Evolutionary conservation across 2,113 vertebrate species (phyloP), one percentile per base, ranked within the genome.

Genomic region (Siniperca knerii): DNA sequence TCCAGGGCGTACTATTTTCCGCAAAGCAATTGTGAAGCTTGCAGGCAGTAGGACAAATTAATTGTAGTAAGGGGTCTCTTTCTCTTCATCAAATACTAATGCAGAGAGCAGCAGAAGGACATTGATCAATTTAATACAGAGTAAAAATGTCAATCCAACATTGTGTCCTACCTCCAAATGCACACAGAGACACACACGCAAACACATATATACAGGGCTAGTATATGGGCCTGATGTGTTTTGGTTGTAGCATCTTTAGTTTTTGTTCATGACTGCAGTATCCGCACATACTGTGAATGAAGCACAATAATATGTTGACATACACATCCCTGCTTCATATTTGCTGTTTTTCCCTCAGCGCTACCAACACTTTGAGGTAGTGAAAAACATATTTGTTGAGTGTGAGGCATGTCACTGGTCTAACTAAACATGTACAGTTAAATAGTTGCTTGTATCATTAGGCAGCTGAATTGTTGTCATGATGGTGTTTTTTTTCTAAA

Each of bases 91-190:
- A 77, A 55, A 74, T 55, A 61, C 23, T 44, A 25, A 72, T 46
- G 54, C n/a, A 61, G 55, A 40, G 2, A 50, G n/a, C 50, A 37
- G 33, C 9, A 21, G 25, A 25, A 25, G 48, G 13, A 70, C 79
- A 83, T 60, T 20, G 65, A 75, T 77, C 44, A 20, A 6, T 13
- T 25, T n/a, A 21, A 69, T 29, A 75, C 4, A 33, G 23, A 60
- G 29, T 15, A 40, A 48, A 72, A 84, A 79, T 73, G 81, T 60
- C 60, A 60, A 57, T 57, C 21, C 37, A 72, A 5, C 16, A 11
- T 40, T 76, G 23, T 52, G 8, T 8, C 13, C 2, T 21, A 9
- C 3, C 13, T 33, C 8, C 29, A 25, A 54, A 71, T 25, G 0
- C 18, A 46, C n/a, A 55, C 35, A 67, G 1, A 25, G 2, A 29